Base-by-base conservation (phyloP, 2,797 vertebrate genomes). In the Brachymystax lenok region DNA sequence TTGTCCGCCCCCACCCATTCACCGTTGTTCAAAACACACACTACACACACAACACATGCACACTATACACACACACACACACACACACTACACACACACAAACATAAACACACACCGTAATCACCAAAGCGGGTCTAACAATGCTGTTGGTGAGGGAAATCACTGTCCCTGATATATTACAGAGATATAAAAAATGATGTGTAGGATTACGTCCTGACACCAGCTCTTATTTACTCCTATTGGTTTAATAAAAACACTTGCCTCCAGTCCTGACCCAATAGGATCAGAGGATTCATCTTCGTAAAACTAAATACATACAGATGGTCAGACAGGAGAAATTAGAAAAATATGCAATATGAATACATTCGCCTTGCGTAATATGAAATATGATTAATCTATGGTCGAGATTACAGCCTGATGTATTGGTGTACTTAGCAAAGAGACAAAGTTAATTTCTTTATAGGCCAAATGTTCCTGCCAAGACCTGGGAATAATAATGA, bases 241-340 rank as follows among this genome's bases (percentile, higher is more conserved):
- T 89, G 92, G 90, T 90, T 88, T 93, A 91, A 88, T 87, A 77
- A 93, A 94, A 95, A 94, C 93, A 96, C 94, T 94, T 95, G 92
- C 93, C 95, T 95, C 93, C 90, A 91, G 93, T 95, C 94, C 91
- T 91, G 93, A 94, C 92, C 90, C 93, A 94, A 93, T 93, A 91
- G 91, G 91, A 96, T 96, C 95, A 95, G 89, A 90, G 90, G 95
- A 97, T 97, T 97, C 96, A 97, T 96, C 96, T 96, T 93, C 93
- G 94, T 96, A 93, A 95, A 93, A 92, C 89, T 94, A 95, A 95
- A 94, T 93, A 93, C 93, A 92, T 95, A 95, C 96, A 96, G 96
- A 96, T 97, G 95, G 96, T 95, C 95, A 92, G 94, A 96, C 94
- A 95, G 93, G 92, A 96, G 95, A 95, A 96, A 96, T 96, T 96